Evolutionary conservation across 2,113 vertebrate species (phyloP).

Genomic region (Leptobrachium ailaonicum): DNA sequence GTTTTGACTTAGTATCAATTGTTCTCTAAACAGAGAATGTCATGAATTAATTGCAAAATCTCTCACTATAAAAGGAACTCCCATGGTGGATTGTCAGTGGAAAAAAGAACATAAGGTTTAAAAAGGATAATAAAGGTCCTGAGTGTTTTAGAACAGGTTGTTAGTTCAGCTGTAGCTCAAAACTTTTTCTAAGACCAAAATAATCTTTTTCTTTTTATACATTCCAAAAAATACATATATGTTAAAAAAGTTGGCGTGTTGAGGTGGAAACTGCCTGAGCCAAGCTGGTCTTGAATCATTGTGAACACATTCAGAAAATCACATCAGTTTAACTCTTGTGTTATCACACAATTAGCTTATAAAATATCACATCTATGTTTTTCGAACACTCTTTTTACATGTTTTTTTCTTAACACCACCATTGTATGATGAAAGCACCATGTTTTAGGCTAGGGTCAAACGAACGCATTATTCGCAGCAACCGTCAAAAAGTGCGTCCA

Average conservation of each 20-base stretch:
- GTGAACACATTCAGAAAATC: slow-evolving; percentile 33
- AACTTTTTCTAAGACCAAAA: slow-evolving; percentile 44
- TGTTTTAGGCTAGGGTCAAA: too few species aligned
- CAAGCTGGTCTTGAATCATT: slow-evolving; percentile 38
- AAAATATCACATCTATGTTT: too few species aligned
- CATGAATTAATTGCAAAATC: background rate
- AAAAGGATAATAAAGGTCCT: slow-evolving; percentile 30
- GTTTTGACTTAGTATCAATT: too few species aligned
- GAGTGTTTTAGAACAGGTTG: slow-evolving; percentile 36
- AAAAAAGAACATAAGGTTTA: slow-evolving; percentile 37
- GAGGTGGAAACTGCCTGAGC: slow-evolving; percentile 33
- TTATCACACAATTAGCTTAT: too few species aligned
- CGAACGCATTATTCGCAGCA: too few species aligned
- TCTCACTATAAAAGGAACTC: slow-evolving; percentile 21
- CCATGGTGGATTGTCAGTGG: slow-evolving; percentile 34
- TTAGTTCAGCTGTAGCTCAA: slow-evolving; percentile 43
- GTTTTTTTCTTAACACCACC: too few species aligned
- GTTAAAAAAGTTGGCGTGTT: slow-evolving; percentile 34
- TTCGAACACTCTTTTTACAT: too few species aligned
- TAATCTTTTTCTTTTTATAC: slow-evolving; percentile 45
- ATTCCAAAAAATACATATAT: slow-evolving; percentile 49
- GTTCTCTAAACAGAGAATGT: too few species aligned
- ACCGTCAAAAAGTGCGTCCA: too few species aligned
- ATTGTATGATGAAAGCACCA: too few species aligned
- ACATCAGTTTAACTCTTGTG: slow-evolving; percentile 10